phyloP scores from a whole-genome alignment of 1,140 invertebrate genomes.

The Cydia strobilella region DNA sequence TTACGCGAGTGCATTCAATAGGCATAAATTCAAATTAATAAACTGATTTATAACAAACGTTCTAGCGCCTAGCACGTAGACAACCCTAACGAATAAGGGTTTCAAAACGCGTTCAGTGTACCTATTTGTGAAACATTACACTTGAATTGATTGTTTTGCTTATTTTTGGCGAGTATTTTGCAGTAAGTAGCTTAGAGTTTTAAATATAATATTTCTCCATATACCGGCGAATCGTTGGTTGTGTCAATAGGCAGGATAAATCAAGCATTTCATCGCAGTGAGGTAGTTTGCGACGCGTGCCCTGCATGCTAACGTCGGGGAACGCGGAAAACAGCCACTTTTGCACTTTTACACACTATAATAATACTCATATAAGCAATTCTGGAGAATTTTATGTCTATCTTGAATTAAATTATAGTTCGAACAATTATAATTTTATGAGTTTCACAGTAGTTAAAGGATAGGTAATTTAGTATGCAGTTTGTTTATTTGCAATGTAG shows the following conservation, averaged over 20 bases:
- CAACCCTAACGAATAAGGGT: not conserved
- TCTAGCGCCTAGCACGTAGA: not conserved
- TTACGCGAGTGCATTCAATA: not conserved
- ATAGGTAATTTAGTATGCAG: too few species aligned
- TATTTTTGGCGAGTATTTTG: not conserved
- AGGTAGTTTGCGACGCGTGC: slow-evolving; percentile 27
- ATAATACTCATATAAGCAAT: slow-evolving; percentile 22
- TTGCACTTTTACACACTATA: slow-evolving; percentile 13
- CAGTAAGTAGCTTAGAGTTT: not conserved
- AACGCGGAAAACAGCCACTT: slow-evolving; percentile 2
- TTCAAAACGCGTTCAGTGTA: not conserved
- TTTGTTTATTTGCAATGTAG: too few species aligned
- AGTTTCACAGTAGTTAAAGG: too few species aligned
- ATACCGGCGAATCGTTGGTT: slow-evolving; percentile 1
- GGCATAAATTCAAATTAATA: not conserved
- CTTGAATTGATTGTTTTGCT: not conserved
- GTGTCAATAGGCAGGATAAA: slow-evolving; percentile 27
- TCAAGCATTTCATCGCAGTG: slow-evolving; percentile 27
- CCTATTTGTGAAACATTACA: not conserved
- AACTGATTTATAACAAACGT: not conserved
- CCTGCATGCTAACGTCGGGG: not conserved
- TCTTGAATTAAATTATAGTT: slow-evolving; percentile 9
- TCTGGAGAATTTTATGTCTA: not conserved
- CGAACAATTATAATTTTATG: too few species aligned
- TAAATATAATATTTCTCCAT: slow-evolving; percentile 12